Percentiles rank a stretch among this genome's conserved stretches.
phyloP scores from a whole-genome alignment of 2,797 vertebrate species.

The Lagothrix lagotricha region DNA sequence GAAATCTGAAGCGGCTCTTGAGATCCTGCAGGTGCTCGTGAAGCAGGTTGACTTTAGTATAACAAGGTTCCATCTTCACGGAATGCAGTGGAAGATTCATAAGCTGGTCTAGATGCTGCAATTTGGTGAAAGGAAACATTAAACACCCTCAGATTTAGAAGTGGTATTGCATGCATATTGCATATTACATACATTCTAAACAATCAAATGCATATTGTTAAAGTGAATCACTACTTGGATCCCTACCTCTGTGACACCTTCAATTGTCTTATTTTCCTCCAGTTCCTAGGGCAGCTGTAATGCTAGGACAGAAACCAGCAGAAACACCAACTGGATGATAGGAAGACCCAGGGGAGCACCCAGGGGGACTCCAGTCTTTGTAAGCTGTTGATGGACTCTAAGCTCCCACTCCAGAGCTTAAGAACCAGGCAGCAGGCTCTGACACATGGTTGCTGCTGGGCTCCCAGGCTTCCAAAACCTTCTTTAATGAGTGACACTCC shows the following conservation, averaged over 20 bases:
- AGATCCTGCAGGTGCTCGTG: constrained; percentile 89
- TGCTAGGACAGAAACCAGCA: background rate
- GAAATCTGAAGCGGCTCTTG: constrained; percentile 89
- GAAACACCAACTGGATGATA: background rate
- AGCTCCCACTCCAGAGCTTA: background rate
- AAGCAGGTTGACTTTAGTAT: constrained; percentile 88
- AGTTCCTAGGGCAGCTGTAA: background rate
- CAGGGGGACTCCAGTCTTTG: background rate
- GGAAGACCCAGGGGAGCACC: too few species aligned
- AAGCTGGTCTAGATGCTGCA: constrained; percentile 86
- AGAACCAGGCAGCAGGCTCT: background rate
- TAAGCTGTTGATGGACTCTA: background rate
- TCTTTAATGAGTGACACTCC: background rate
- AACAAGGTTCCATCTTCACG: constrained; percentile 90
- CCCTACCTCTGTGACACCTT: background rate
- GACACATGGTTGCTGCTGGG: background rate
- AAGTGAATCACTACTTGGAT: background rate
- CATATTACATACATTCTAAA: background rate
- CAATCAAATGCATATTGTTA: background rate
- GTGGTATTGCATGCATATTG: background rate
- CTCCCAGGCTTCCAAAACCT: background rate
- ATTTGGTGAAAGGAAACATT: constrained; percentile 51
- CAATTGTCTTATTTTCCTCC: background rate
- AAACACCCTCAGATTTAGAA: background rate
- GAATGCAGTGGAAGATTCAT: constrained; percentile 83